Percentiles rank a stretch among this genome's conserved stretches.
Conservation (phyloP, 2,113 vertebrate genomes). For the Actinemys pallida region DNA sequence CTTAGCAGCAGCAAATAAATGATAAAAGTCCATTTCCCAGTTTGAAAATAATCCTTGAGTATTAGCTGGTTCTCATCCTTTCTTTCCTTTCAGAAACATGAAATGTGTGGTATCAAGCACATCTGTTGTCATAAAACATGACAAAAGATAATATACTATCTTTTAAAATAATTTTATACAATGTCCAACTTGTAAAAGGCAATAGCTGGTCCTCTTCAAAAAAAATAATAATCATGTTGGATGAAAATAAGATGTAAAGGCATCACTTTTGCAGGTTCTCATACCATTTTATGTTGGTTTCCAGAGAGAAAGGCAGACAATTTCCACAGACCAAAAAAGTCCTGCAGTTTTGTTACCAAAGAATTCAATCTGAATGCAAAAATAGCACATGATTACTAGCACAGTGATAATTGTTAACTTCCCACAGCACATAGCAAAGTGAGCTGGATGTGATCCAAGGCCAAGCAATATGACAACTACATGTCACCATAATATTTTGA, state of each 20-base stretch:
- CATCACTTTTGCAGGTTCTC: too few species aligned
- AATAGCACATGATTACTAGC: too few species aligned
- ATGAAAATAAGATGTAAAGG: not conserved
- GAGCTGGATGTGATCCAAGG: too few species aligned
- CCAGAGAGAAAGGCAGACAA: too few species aligned
- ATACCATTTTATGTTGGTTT: too few species aligned
- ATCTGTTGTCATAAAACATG: not conserved
- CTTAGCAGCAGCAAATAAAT: not conserved
- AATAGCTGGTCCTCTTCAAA: accelerated
- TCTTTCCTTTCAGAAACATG: not conserved
- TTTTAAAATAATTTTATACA: not conserved
- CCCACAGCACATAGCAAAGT: not conserved
- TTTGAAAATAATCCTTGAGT: not conserved
- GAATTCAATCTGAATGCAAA: too few species aligned
- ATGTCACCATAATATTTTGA: not conserved
- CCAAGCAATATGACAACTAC: not conserved
- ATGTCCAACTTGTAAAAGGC: accelerated
- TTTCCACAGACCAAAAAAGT: too few species aligned
- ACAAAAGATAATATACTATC: too few species aligned
- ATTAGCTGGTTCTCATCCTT: not conserved
- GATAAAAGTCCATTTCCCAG: not conserved
- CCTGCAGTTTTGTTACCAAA: too few species aligned
- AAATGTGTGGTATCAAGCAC: not conserved
- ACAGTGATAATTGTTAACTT: not conserved
- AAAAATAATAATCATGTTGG: not conserved